Base-by-base conservation (phyloP, 2,113 vertebrate genomes). In the Diglossa brunneiventris region DNA sequence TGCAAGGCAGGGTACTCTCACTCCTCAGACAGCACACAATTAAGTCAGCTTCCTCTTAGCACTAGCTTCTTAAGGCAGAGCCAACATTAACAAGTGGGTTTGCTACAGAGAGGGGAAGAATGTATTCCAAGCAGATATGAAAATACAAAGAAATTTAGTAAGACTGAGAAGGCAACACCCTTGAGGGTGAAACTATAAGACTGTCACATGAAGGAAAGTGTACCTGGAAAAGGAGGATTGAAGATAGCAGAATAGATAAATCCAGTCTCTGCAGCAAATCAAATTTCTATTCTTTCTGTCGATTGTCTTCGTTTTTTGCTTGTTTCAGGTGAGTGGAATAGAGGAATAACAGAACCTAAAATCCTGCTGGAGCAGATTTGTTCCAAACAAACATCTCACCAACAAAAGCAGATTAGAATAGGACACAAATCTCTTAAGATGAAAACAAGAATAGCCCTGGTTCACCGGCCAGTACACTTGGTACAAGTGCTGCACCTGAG, bases 351-450 rank as follows among this genome's bases (percentile, higher is more conserved):
- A n/a, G 27, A 82, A 64, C 20, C 26, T 21, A 75, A 91, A 78
- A n/a, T 50, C 72, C 87, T 66, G 27, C 50, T 87, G 55, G 18
- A 83, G 46, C 6, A 79, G 70, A 70, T 88, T 83, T 79, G 22
- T 49, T 79, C 72, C 74, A 91, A 90, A 79, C 67, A 89, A 83
- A 13, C n/a, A 67, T 59, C 50, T 94, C 67, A 63, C 9, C 30
- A 83, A 64, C 61, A 87, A 90, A 76, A 91, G 49, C 30, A 74
- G 80, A 92, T 82, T 85, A 24, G 69, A 85, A 79, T 28, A 77
- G 5, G 50, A 90, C 17, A 9, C 11, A 88, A 39, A 83, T 31
- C 72, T 70, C 75, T 69, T 59, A 67, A 49, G 27, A 39, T 8
- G 18, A 35, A 47, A 41, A 68, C 67, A 27, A 73, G 23, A 94